Conservation (phyloP, 2,888 invertebrate species). For the Plemyria rubiginata region DNA sequence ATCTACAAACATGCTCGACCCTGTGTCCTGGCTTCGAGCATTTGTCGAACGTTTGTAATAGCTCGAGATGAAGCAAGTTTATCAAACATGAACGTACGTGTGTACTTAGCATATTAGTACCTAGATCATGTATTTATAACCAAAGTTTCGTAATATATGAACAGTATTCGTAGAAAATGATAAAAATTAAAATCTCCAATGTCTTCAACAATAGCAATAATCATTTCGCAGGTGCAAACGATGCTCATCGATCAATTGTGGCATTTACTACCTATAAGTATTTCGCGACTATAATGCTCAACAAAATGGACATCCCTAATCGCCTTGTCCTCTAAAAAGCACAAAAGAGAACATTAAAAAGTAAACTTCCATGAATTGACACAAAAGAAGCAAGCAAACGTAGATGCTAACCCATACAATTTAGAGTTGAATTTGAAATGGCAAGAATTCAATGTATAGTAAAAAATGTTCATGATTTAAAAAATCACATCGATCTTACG, state of each 20-base stretch:
- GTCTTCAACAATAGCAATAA: conserved; percentile 4
- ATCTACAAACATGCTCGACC: too few relatives aligned
- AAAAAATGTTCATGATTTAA: conserved; percentile 39
- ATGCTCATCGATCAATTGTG: conserved; percentile 72
- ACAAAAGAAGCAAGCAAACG: background rate
- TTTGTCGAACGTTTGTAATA: too few relatives aligned
- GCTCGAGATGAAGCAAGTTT: too few relatives aligned
- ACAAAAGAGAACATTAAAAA: conserved; percentile 70
- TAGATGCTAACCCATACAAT: conserved; percentile 22
- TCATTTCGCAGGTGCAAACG: conserved; percentile 64
- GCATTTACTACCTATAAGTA: conserved; percentile 66
- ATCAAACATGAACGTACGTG: too few relatives aligned
- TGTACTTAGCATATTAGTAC: too few relatives aligned
- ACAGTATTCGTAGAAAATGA: too few relatives aligned
- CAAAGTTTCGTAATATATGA: too few relatives aligned
- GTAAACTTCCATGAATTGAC: conserved; percentile 48
- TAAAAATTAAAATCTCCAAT: background rate
- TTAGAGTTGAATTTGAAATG: conserved; percentile 46
- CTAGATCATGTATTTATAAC: too few relatives aligned
- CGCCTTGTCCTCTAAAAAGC: conserved; percentile 72
- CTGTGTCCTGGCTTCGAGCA: too few relatives aligned
- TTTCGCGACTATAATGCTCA: conserved; percentile 62
- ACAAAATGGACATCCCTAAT: conserved; percentile 81
- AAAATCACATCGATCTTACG: conserved; percentile 73
- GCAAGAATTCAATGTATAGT: background rate